Base-by-base conservation (phyloP, 2,888 invertebrate genomes). In the Xylota segnis region DNA sequence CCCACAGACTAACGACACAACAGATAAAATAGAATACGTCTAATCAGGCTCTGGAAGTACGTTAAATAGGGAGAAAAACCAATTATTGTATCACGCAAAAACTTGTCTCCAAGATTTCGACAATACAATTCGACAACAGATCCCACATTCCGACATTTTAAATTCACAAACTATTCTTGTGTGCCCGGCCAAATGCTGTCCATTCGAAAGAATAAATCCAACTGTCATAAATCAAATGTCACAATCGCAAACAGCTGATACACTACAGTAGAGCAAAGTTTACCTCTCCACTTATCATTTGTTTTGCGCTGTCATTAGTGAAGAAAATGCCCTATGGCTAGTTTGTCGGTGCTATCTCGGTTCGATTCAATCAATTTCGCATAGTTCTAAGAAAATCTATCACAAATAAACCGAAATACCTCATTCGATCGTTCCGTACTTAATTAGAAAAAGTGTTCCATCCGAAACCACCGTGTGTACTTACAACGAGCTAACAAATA, bases 161-260 rank as follows among this genome's bases (percentile, higher is more conserved):
- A 3, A 23, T 23, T 3, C 23, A 23, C 23, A 23, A 9, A 37
- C 32, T 0, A 0, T 16, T 7, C 5, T 45, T 86, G 72, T 37
- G 76, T n/a, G 5, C 7, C 10, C 72, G 47, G n/a, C 86, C 37
- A 63, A 82, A 65, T 0, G 0, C 32, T n/a, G 76, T 77, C 86
- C 82, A 86, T 27, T 50, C 27, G 18, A 61, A 52, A 1, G 23
- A 27, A 12, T 12, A 70, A 43, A 23, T 40, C 12, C 32, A 47
- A 61, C 29, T 72, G 76, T 59, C 82, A 86, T 77, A 76, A 82
- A 76, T 56, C 29, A 66, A 61, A 45, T 12, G 77, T 61, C 77
- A 78, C 27, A 75, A 70, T 10, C 84, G 71, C 27, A 75, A 70
- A 9, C 84, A 84, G 84, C 84, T 84, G 84, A 34, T n/a, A 9